These are phyloP conservation scores for Leptopterna dolabrata DNA, from an alignment of 2,888 invertebrate species.

Conservation along the genomic window DNA sequence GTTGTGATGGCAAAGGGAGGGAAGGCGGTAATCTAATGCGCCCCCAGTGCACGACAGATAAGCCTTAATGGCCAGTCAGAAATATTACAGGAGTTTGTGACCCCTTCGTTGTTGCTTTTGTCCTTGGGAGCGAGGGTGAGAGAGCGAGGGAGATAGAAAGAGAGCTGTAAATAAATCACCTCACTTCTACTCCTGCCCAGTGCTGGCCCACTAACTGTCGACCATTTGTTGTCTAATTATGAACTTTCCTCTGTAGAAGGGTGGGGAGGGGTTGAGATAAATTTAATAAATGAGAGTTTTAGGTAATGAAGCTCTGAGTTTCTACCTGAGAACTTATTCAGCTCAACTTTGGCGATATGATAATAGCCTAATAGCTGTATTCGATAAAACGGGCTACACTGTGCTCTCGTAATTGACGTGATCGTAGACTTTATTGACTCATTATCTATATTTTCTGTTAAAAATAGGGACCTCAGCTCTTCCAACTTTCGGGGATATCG, in stretches of 20 bases:
- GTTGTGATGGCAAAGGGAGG: not conserved
- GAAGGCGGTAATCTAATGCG: conserved; percentile 26
- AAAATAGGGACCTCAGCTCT: too few species aligned
- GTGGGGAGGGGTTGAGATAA: not conserved
- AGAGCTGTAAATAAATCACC: not conserved
- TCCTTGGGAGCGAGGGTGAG: not conserved
- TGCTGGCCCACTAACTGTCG: not conserved
- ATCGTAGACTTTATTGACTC: too few species aligned
- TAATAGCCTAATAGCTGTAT: not conserved
- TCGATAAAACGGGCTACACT: too few species aligned
- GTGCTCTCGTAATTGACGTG: too few species aligned
- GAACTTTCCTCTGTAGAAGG: not conserved
- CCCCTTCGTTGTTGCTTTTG: conserved; percentile 19
- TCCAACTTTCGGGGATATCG: too few species aligned
- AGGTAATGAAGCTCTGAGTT: not conserved
- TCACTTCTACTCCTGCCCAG: not conserved
- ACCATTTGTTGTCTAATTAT: conserved; percentile 42
- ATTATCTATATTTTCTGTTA: too few species aligned
- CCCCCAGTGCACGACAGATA: conserved; percentile 36
- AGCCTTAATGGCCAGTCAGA: conserved; percentile 41
- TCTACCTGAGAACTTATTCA: not conserved
- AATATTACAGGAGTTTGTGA: conserved; percentile 45
- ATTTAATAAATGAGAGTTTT: conserved; percentile 20
- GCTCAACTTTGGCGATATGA: not conserved
- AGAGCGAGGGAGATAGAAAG: not conserved